Evolutionary conservation across 2,797 vertebrate species (phyloP), one percentile per base, ranked within the genome.

Genomic region (Notolepis coatsorum): DNA sequence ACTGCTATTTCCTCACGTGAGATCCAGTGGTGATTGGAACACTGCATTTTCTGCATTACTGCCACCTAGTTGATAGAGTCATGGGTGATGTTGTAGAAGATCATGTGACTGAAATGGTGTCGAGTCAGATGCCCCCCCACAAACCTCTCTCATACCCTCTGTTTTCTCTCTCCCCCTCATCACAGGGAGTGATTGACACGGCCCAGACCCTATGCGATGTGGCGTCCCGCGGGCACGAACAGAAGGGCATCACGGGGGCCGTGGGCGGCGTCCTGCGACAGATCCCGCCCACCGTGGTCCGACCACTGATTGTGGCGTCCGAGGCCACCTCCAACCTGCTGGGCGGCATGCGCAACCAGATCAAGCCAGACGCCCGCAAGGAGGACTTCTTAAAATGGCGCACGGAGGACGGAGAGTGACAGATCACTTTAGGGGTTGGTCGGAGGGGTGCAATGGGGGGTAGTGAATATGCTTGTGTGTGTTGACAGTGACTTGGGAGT

Each of bases 321-420:
- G 96, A 98, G 77, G 96, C 96, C 61, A 97, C 96, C 0, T 96
- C 96, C 75, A 97, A 93, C 77, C 91, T 98, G 28, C 92, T 98
- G 0, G 96, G 96, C 1, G 96, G 96, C 27, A 98, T 97, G 95
- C 86, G 96, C 24, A 97, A 98, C 89, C 96, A 98, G 92, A 98
- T 98, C 83, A 94, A 95, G 73, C 96, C 96, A 0, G 96, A 97
- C 0, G 96, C 96, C 0, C 92, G 95, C 25, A 96, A 96, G 73
- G 96, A 97, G 81, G 95, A 97, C 56, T 92, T 95, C 30, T 91
- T 96, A 53, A 98, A 98, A 88, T 97, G 96, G 96, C 95, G 96
- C 30, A 93, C 89, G 0, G 95, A 96, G 12, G 95, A 96, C 3
- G 47, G 88, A 82, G 95, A 96, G 79, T 96, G 90, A n/a, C n/a